Evolutionary conservation across 2,797 vertebrate genomes (phyloP).

Genomic region (Epinephelus malabaricus): DNA sequence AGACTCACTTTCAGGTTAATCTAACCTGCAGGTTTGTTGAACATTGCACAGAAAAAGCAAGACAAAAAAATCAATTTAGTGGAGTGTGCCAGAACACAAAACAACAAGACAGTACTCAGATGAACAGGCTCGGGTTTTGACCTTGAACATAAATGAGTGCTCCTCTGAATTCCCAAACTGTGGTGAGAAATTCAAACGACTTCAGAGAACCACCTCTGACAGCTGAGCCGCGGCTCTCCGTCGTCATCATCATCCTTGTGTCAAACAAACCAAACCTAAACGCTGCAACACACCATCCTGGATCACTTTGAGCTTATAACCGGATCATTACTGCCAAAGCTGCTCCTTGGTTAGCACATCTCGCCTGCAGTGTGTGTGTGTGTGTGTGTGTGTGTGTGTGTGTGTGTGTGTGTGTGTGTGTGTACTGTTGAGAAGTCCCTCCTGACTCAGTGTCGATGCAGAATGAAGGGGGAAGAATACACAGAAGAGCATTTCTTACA

Average conservation of each 20-base stretch:
- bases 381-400: constrained; percentile 11
- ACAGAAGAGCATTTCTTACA: constrained; percentile 63
- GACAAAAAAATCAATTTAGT: background rate
- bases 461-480: constrained; percentile 62
- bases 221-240: constrained; percentile 30
- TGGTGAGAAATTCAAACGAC: constrained; percentile 18
- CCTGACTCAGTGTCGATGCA: constrained; percentile 58
- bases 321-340: constrained; percentile 4
- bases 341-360: constrained; percentile 9
- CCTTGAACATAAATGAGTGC: constrained; percentile 12
- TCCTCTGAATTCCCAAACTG: constrained; percentile 31
- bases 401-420: constrained; percentile 9
- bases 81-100: constrained; percentile 40
- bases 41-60: constrained; percentile 44
- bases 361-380: constrained; percentile 37
- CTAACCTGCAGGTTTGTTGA: constrained; percentile 3
- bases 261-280: constrained; percentile 35
- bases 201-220: constrained; percentile 17
- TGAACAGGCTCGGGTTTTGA: background rate
- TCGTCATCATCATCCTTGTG: constrained; percentile 1
- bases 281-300: background rate
- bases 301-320: constrained; percentile 31
- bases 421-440: constrained; percentile 22
- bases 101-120: background rate
- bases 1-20: background rate